Evolutionary conservation across 1,140 invertebrate genomes (phyloP).

Genomic region (Drosophila equinoxialis): DNA sequence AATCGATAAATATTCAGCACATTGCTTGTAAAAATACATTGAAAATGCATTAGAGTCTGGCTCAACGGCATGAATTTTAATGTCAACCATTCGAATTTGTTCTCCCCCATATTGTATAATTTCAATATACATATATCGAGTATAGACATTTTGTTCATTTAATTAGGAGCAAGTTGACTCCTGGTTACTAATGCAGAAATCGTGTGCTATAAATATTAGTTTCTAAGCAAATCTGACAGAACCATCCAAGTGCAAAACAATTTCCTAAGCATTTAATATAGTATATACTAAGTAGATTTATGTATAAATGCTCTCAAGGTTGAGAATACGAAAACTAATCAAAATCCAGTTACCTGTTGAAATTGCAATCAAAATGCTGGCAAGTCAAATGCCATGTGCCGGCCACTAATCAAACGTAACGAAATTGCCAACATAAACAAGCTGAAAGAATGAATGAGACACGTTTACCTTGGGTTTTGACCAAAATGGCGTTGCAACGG

Average conservation of each 20-base stretch:
- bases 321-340: constrained; percentile 51
- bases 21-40: constrained; percentile 74
- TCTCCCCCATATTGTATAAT: constrained; percentile 1
- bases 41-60: constrained; percentile 75
- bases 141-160: constrained; percentile 37
- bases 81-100: constrained; percentile 31
- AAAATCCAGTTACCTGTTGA: constrained; percentile 70
- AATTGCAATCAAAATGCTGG: constrained; percentile 69
- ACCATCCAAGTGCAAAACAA: constrained; percentile 69
- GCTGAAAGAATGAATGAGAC: constrained; percentile 75
- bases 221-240: constrained; percentile 53
- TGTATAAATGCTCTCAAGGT: constrained; percentile 52
- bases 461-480: constrained; percentile 76
- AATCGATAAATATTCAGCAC: constrained; percentile 77
- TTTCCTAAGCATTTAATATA: constrained; percentile 52
- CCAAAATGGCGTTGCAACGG: constrained; percentile 79
- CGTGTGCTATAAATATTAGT: constrained; percentile 75
- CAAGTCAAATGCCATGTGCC: constrained; percentile 75
- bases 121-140: background rate
- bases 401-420: constrained; percentile 79
- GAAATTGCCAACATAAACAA: constrained; percentile 76
- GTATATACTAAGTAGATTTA: background rate
- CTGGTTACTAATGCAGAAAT: constrained; percentile 65
- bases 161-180: constrained; percentile 58
- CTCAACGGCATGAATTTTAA: constrained; percentile 69